A percentile compares a stretch with the other conserved stretches of the same genome.
Evolutionary conservation across 1,140 invertebrate species (phyloP).

Genomic region (Lethrus apterus): DNA sequence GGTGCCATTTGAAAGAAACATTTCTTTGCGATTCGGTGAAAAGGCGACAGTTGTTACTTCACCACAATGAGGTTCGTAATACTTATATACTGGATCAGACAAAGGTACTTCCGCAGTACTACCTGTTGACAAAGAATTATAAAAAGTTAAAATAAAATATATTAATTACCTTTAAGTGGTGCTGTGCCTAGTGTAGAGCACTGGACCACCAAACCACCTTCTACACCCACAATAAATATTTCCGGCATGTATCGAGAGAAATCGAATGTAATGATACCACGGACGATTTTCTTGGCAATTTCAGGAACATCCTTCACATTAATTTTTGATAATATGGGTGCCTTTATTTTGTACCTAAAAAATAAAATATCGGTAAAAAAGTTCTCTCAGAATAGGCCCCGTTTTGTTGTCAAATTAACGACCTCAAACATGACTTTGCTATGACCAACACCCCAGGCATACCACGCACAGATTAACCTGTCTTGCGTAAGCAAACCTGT

Average conservation of each 20-base stretch:
- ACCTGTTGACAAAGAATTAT: constrained; percentile 12
- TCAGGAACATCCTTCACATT: constrained; percentile 16
- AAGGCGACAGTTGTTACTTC: constrained; percentile 31
- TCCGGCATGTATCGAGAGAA: constrained; percentile 35
- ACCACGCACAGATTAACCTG: constrained; percentile 17
- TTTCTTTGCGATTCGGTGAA: constrained; percentile 32
- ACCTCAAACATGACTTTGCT: constrained; percentile 26
- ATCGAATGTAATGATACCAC: constrained; percentile 36
- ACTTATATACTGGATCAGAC: constrained; percentile 34
- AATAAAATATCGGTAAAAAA: constrained; percentile 17
- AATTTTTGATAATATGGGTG: constrained; percentile 23
- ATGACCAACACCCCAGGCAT: constrained; percentile 25
- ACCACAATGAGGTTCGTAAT: constrained; percentile 35
- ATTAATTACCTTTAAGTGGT: constrained; percentile 27
- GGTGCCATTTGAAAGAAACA: constrained; percentile 33
- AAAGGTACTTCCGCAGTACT: constrained; percentile 21
- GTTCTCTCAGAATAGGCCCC: constrained; percentile 26
- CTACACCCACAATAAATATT: constrained; percentile 35
- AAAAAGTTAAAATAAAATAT: constrained; percentile 7
- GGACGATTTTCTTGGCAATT: constrained; percentile 23
- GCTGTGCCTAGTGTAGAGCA: constrained; percentile 34
- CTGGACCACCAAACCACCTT: constrained; percentile 34
- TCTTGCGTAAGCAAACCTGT: constrained; percentile 7
- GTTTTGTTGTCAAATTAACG: constrained; percentile 22
- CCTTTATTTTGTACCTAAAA: constrained; percentile 33